Percentiles rank a stretch among this genome's conserved stretches.
Evolutionary conservation across 2,113 vertebrate genomes (phyloP).

Genomic region (Phalacrocorax brasilianus): DNA sequence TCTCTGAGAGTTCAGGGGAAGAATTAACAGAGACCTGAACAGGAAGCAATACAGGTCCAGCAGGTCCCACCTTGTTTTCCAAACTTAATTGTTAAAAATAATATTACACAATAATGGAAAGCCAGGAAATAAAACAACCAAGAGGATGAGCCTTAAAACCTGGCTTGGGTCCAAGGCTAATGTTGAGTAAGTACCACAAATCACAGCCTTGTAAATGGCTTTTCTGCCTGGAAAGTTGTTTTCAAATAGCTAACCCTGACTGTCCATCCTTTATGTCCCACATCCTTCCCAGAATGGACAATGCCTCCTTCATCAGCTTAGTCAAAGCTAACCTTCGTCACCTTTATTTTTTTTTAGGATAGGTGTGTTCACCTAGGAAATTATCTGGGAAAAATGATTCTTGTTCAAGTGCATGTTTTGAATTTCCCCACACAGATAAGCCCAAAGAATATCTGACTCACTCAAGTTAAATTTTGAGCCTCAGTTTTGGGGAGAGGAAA

Average conservation of each 20-base stretch:
- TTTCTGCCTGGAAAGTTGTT: conserved; percentile 5
- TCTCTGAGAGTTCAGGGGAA: background rate
- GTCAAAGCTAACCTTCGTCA: too few species aligned
- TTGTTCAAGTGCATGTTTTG: background rate
- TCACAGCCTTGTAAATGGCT: background rate
- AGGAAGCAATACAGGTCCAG: conserved; percentile 22
- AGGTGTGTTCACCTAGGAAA: background rate
- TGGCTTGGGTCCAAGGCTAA: background rate
- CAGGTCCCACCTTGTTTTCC: background rate
- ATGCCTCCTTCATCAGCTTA: background rate
- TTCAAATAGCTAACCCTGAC: background rate
- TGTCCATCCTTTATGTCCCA: background rate
- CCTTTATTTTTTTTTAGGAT: background rate
- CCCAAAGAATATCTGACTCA: background rate
- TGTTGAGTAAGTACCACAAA: background rate
- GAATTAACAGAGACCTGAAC: background rate
- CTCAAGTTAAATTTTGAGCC: background rate
- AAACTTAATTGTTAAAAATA: background rate
- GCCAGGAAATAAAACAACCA: conserved; percentile 1
- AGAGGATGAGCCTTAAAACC: background rate
- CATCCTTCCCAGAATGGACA: background rate
- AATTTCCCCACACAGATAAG: background rate
- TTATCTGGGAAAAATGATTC: background rate
- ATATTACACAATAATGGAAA: conserved; percentile 15
- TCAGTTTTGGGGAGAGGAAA: background rate